Percentiles rank a stretch among this genome's conserved stretches.
These are phyloP conservation scores for Papilio helenus DNA, from an alignment of 1,140 invertebrate species.

Conservation along the genomic window DNA sequence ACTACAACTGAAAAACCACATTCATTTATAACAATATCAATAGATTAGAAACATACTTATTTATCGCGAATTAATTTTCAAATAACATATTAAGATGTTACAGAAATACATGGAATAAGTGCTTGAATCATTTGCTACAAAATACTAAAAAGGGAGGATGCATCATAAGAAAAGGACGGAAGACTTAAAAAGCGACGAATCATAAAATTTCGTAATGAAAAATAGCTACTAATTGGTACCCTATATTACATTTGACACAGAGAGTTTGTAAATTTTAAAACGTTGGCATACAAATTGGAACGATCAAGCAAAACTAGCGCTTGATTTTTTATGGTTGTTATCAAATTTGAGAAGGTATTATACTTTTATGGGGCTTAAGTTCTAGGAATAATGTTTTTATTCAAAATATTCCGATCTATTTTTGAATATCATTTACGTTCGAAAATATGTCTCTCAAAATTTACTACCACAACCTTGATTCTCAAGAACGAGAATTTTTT, in stretches of 20 bases:
- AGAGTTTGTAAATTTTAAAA: slow-evolving; percentile 63
- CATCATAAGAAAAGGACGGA: slow-evolving; percentile 75
- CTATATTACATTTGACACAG: slow-evolving; percentile 81
- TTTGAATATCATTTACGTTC: slow-evolving; percentile 70
- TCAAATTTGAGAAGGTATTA: slow-evolving; percentile 41
- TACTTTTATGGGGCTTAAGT: slow-evolving; percentile 63
- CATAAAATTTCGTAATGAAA: slow-evolving; percentile 60
- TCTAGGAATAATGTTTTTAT: slow-evolving; percentile 59
- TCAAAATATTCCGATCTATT: slow-evolving; percentile 71
- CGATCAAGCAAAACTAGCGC: slow-evolving; percentile 58
- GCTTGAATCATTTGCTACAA: slow-evolving; percentile 29
- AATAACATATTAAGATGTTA: slow-evolving; percentile 34
- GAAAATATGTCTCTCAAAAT: slow-evolving; percentile 80
- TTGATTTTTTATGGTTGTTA: slow-evolving; percentile 52
- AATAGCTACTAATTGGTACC: slow-evolving; percentile 73
- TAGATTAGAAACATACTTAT: slow-evolving; percentile 28
- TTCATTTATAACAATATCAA: slow-evolving; percentile 12
- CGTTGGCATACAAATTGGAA: slow-evolving; percentile 63
- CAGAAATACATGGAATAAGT: slow-evolving; percentile 45
- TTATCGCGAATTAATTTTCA: slow-evolving; percentile 28
- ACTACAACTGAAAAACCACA: slow-evolving; percentile 45
- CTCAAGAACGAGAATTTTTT: slow-evolving; percentile 71
- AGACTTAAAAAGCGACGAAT: slow-evolving; percentile 75
- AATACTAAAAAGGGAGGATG: slow-evolving; percentile 29
- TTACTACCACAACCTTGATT: slow-evolving; percentile 80